Evolutionary conservation across 1,140 invertebrate genomes (phyloP), one percentile per base, ranked within the genome.

Genomic region (Drosophila oshimai): DNA sequence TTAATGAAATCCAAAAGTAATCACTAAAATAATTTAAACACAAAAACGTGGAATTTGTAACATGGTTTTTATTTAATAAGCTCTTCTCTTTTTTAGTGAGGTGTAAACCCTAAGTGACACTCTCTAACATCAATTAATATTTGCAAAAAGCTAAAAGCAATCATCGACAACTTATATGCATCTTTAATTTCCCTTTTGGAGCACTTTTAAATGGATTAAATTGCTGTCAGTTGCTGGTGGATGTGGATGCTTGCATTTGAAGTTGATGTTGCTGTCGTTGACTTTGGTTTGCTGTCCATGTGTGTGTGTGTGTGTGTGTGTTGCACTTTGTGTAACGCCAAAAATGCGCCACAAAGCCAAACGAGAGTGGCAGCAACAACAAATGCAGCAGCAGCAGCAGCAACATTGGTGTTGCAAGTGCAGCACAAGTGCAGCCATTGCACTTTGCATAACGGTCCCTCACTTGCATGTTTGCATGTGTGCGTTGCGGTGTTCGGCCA

Each of bases 331-430:
- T 87, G 80, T 87, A 68, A 71, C 72, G 78, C 80, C 80, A 84
- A 84, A 84, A 86, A 86, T 86, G 81, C 76, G 81, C 81, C 81
- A 67, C 81, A 86, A 86, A 86, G 80, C 76, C 81, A 86, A 86
- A 84, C 79, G 79, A 86, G 75, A 74, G 53, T 51, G 50, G 71
- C 44, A 33, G 37, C 61, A 46, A 54, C 61, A 75, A 41, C 72
- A 72, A 70, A 78, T 71, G 29, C 45, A 47, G 10, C 57, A 51
- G 29, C 47, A 64, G 13, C 44, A 50, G 26, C 45, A 55, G 15
- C 33, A 47, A 24, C 54, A 47, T 15, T 17, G 42, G 6, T 51
- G 46, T 55, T 62, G 55, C 46, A 53, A 47, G 46, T 65, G 50
- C 75, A 44, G 41, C 41, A 29, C 72, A 72, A 74, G 51, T 69